A percentile compares a stretch with the other conserved stretches of the same genome.
Evolutionary conservation across 2,113 vertebrate species (phyloP).

Genomic region (Candoia aspera): DNA sequence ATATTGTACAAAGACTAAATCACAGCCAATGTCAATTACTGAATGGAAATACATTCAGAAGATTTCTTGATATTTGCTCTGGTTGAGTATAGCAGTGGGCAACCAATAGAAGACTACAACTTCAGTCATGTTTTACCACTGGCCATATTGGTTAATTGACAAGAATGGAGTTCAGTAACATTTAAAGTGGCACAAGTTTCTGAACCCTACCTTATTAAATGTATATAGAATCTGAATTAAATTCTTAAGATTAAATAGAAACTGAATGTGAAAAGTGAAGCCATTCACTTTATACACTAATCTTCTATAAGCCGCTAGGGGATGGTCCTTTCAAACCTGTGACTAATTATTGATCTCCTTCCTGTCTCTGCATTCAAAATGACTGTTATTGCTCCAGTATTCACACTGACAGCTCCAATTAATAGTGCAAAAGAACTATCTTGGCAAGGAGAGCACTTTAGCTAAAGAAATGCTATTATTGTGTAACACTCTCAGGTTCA

Average conservation of each 20-base stretch:
- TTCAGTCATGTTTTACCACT: not conserved
- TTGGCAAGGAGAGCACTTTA: constrained; percentile 59
- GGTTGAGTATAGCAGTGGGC: not conserved
- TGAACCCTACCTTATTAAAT: not conserved
- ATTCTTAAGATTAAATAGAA: constrained; percentile 40
- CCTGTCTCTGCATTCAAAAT: constrained; percentile 54
- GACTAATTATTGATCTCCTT: constrained; percentile 50
- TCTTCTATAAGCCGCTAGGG: constrained; percentile 36
- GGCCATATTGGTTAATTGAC: not conserved
- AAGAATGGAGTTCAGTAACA: not conserved
- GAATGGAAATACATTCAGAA: not conserved
- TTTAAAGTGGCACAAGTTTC: not conserved
- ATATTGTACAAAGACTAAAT: not conserved
- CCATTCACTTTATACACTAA: constrained; percentile 29
- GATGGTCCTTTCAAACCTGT: constrained; percentile 42
- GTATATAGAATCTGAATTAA: not conserved
- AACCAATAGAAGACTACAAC: not conserved
- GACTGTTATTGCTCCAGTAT: constrained; percentile 51
- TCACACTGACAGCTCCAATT: constrained; percentile 57
- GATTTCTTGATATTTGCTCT: not conserved
- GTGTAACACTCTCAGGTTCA: constrained; percentile 39
- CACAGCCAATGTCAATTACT: not conserved
- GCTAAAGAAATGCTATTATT: constrained; percentile 54
- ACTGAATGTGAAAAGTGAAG: constrained; percentile 33
- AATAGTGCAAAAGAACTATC: constrained; percentile 43